Evolutionary conservation across 2,888 invertebrate species (phyloP).

Genomic region (Carterocephalus palaemon): DNA sequence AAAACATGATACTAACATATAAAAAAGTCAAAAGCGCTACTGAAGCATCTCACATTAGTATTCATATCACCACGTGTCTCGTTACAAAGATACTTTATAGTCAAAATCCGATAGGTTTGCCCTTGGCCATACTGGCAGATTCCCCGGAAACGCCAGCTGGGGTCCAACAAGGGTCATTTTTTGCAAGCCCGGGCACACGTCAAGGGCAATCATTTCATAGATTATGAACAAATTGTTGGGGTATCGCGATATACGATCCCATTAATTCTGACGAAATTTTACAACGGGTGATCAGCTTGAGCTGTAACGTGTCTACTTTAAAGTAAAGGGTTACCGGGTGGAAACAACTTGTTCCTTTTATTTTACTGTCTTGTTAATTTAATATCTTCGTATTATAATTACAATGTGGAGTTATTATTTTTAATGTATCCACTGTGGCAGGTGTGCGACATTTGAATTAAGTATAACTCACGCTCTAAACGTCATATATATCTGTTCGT

Average conservation of each 20-base stretch:
- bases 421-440: too few species aligned
- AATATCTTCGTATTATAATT: too few species aligned
- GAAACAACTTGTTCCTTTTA: too few species aligned
- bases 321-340: too few species aligned
- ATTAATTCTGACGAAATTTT: conserved; percentile 29
- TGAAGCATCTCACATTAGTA: conserved; percentile 13
- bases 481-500: too few species aligned
- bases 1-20: too few species aligned
- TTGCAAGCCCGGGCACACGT: conserved; percentile 19
- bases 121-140: conserved; percentile 24
- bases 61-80: conserved; percentile 11
- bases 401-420: too few species aligned
- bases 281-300: conserved; percentile 16
- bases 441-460: too few species aligned
- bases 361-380: too few species aligned
- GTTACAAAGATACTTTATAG: conserved; percentile 10
- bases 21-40: conserved; percentile 14
- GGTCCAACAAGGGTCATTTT: conserved; percentile 32
- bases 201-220: conserved; percentile 23
- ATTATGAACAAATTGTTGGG: conserved; percentile 23
- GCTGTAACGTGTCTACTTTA: too few species aligned
- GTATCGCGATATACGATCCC: conserved; percentile 17
- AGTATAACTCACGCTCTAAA: too few species aligned
- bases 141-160: conserved; percentile 36
- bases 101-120: conserved; percentile 30